Evolutionary conservation across 2,113 vertebrate genomes (phyloP), one percentile per base, ranked within the genome.

Genomic region (Eleginops maclovinus): DNA sequence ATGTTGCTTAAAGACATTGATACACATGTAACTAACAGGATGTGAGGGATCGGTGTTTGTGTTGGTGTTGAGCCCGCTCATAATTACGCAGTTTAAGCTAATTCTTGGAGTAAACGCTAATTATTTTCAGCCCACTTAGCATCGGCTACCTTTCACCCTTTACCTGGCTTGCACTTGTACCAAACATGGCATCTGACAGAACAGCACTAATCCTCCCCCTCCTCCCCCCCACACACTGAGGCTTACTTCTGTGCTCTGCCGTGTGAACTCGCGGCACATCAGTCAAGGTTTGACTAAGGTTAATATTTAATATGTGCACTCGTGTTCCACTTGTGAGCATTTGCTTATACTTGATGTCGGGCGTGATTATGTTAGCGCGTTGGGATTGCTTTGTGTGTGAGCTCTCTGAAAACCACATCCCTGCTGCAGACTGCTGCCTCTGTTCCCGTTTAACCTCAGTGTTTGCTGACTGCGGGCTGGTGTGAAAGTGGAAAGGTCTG

Each of bases 271-370:
- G 10, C 51, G 11, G 72, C 72, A 51, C 63, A 21, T 7, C 36
- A 75, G 66, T 60, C 7, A n/a, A 74, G 67, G 54, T 75, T 77
- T 80, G 75, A 55, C 66, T 79, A 21, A 41, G 58, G 63, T 91
- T 75, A 81, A 87, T 87, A 77, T 89, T 90, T 89, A 76, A 88
- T 83, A 79, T 78, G 77, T 58, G 63, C 65, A 63, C 77, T 80
- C 67, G 12, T 81, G 80, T 89, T 88, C 86, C 72, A 81, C 84
- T 90, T 88, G 75, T 75, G 75, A 75, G 86, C 80, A 78, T 87
- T 81, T 65, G 56, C 66, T 84, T 72, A 61, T 65, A 82, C 72
- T 62, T 72, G 75, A 87, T 71, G 72, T 82, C 74, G 28, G 70
- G 79, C 62, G 7, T 28, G 76, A 85, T 84, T 80, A 74, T 62